Conservation (phyloP, 2,113 vertebrate genomes). For the Chaetodon trifascialis region DNA sequence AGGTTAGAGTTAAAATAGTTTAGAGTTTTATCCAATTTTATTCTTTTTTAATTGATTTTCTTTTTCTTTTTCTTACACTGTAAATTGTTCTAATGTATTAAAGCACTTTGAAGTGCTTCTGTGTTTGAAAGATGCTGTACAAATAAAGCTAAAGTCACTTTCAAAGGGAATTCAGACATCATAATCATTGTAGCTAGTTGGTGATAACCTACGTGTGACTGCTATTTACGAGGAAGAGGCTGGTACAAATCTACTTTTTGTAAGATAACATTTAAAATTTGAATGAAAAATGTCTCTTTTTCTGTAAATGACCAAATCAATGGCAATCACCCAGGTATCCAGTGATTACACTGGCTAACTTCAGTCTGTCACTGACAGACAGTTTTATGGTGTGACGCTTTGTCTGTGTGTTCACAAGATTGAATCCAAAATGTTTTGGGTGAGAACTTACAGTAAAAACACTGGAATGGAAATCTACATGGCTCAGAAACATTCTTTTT, state of each 20-base stretch:
- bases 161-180: background rate
- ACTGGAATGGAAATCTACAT: background rate
- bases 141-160: background rate
- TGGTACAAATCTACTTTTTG: background rate
- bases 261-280: background rate
- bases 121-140: too few species aligned
- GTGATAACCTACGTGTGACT: too few species aligned
- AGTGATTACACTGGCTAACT: background rate
- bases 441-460: background rate
- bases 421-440: background rate
- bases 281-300: background rate
- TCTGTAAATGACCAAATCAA: background rate
- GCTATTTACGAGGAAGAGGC: too few species aligned
- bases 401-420: background rate
- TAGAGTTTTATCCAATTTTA: too few species aligned
- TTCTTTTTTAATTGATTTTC: background rate
- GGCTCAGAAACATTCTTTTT: background rate
- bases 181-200: background rate
- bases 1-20: background rate
- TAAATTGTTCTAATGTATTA: background rate
- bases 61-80: background rate
- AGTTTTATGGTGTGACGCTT: background rate
- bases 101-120: too few species aligned
- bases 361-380: background rate
- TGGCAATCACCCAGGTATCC: background rate